phyloP scores from a whole-genome alignment of 2,888 invertebrate species.

The Pterobdella sp. region DNA sequence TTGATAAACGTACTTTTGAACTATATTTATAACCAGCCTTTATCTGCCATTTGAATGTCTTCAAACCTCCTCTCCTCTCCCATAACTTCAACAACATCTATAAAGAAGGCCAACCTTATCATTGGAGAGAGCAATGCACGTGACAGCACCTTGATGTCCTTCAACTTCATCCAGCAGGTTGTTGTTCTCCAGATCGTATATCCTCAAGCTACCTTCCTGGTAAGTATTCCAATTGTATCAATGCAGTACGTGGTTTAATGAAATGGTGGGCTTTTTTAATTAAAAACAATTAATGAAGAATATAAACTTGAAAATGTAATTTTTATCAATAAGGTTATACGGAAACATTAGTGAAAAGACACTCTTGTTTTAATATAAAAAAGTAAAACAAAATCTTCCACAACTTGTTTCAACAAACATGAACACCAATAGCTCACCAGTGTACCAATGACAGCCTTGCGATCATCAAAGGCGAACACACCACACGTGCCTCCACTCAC shows the following conservation, averaged over 20 bases:
- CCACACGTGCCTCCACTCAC: conserved; percentile 65
- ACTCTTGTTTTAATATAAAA: no score
- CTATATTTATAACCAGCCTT: no score
- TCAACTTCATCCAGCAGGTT: conserved; percentile 69
- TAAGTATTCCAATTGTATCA: not conserved
- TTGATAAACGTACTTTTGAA: no score
- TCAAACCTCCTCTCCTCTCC: not conserved
- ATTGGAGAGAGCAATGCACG: conserved; percentile 69
- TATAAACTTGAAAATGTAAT: no score
- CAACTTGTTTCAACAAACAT: no score
- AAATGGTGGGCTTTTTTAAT: not conserved
- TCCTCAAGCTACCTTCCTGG: conserved; percentile 66
- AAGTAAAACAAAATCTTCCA: no score
- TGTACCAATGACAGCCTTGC: conserved; percentile 77
- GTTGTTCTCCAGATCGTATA: conserved; percentile 76
- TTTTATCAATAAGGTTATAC: no score
- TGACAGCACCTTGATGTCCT: conserved; percentile 73
- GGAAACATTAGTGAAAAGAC: no score
- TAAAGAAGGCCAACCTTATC: conserved; percentile 61
- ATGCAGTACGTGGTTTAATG: not conserved
- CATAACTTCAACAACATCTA: not conserved
- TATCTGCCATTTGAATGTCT: no score
- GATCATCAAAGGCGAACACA: conserved; percentile 79
- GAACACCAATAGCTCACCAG: conserved; percentile 56
- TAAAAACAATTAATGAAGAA: no score